Evolutionary conservation across 1,140 invertebrate genomes (phyloP).

Genomic region (Oncopeltus fasciatus): DNA sequence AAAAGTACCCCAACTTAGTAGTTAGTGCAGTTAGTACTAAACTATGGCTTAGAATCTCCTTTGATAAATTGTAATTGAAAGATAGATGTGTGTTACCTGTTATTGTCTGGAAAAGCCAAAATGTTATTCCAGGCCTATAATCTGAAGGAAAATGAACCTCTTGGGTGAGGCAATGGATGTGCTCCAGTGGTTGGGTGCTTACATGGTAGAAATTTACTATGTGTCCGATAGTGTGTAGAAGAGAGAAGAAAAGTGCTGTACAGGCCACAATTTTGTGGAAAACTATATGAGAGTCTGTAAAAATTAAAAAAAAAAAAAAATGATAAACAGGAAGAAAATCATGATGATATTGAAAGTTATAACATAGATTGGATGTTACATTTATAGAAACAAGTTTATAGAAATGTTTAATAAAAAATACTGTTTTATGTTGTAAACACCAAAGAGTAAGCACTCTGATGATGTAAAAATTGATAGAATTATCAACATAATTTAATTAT

Average conservation of each 20-base stretch:
- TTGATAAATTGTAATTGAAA: too few species aligned
- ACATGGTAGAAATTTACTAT: conserved; percentile 99
- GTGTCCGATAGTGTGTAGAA: conserved; percentile 86
- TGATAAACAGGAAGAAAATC: background rate
- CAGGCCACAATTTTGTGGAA: conserved; percentile 98
- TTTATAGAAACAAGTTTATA: too few species aligned
- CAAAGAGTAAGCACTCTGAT: too few species aligned
- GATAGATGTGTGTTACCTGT: conserved; percentile 70
- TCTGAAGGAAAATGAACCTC: conserved; percentile 88
- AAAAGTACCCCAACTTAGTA: too few species aligned
- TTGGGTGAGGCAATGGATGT: conserved; percentile 85
- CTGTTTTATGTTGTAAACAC: too few species aligned
- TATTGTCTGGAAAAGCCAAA: conserved; percentile 88
- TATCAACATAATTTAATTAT: too few species aligned
- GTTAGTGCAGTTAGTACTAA: too few species aligned
- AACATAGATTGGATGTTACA: background rate
- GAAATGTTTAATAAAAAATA: too few species aligned
- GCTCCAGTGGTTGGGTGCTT: conserved; percentile 87
- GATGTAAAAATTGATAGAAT: too few species aligned
- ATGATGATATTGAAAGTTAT: background rate
- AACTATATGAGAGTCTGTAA: conserved; percentile 73
- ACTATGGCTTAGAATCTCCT: too few species aligned
- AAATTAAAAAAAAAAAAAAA: background rate
- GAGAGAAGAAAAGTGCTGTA: conserved; percentile 86
- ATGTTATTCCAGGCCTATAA: conserved; percentile 76